Evolutionary conservation across 2,113 vertebrate species (phyloP), one percentile per base, ranked within the genome.

Genomic region (Scophthalmus maximus): DNA sequence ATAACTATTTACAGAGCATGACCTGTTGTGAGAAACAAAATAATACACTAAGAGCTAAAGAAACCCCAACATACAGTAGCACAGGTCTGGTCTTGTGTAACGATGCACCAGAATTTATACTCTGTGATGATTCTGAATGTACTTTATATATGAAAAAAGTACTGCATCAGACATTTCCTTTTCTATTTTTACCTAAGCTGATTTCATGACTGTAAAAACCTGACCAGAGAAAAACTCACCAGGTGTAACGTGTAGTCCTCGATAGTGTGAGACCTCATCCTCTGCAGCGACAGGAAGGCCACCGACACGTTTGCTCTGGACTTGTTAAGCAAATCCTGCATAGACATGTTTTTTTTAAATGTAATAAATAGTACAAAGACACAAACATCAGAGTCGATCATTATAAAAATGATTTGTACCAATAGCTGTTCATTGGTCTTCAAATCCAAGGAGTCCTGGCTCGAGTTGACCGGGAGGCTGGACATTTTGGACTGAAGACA

Each of bases 361-460:
- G 8, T 42, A 23, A 46, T 17, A 12, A 42, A 15, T 27, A 11
- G 5, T 8, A n/a, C n/a, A n/a, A n/a, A 72, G 40, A 56, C 2
- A 49, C 38, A 78, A 67, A 81, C 17, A 29, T 29, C 10, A 23
- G 4, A 3, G 40, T n/a, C n/a, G n/a, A n/a, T n/a, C n/a, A n/a
- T 27, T 17, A 49, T 2, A 29, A 49, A 71, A n/a, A 0, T 26
- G 30, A 42, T 57, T 52, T 8, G 46, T 87, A 93, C 93, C 87
- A 90, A 0, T 3, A 93, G 77, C 61, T 91, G 27, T n/a, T 88
- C 81, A 15, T 88, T 92, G 51, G 79, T 79, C 38, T 82, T 88
- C 20, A 1, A 34, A 1, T 73, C 36, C 71, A 92, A 64, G 23
- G 1, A 22, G 10, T 52, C 23, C 26, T 61, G 62, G 18, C 1